Evolutionary conservation across 92 coral and sea anemone genomes (phyloP), one percentile per base, ranked within the genome.

Genomic region (Zoanthus sociatus): DNA sequence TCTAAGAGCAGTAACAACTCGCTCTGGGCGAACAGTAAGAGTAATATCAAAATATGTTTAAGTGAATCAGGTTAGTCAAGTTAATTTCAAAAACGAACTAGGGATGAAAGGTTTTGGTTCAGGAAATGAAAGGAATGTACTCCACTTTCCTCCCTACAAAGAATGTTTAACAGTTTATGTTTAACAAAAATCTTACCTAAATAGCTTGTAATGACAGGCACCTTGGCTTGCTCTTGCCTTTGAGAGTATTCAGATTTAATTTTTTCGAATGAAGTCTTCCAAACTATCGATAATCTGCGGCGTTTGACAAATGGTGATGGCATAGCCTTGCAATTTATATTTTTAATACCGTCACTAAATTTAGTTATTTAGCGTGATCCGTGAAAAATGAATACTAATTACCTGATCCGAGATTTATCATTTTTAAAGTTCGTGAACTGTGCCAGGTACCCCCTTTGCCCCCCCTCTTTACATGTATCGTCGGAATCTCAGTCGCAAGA

Each of bases 1-100:
- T 63, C 74, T 81, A 46, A 68, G 86, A 48, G 86, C 47, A 33
- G 74, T 33, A 69, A 58, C 73, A n/a, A 82, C 75, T 46, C 74
- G 76, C 70, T 31, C 71, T 56, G 84, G 84, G 26, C 84, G 84
- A 63, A 63, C 69, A 2, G 69, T 63, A 4, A 63, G 32, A 63
- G 10, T 63, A n/a, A 63, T 63, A 63, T 18, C 32, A 63, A 63
- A n/a, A 63, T 16, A 61, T 61, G 68, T 61, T 61, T 61, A 61
- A 61, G 21, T 61, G 68, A 63, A 63, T 17, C 69, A 63, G 69
- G 69, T 63, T 63, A 63, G 69, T 63, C 9, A 17, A 18, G 69
- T 63, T 63, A 63, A 16, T 61, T 61, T 61, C 68, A 61, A 61
- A 61, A 63, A 63, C 69, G 69, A 63, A 63, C 9, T 63, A 63